A percentile compares a stretch with the other conserved stretches of the same genome.
Conservation (phyloP, 1,140 invertebrate genomes). For the Trachelipus rathkii region DNA sequence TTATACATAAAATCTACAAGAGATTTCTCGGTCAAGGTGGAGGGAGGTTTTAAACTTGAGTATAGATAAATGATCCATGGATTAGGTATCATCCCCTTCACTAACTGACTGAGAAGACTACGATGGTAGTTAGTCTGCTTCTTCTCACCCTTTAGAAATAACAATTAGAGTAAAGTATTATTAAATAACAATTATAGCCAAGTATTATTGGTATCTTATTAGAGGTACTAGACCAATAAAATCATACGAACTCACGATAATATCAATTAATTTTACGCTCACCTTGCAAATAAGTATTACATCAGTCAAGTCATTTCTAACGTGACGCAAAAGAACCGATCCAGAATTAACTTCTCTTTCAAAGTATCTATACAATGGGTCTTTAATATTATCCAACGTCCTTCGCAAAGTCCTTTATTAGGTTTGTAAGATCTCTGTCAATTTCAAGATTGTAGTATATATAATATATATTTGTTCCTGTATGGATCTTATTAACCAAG, state of each 20-base stretch:
- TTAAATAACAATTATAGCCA: too few species aligned
- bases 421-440: too few species aligned
- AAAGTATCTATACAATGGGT: conserved; percentile 95
- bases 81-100: conserved; percentile 86
- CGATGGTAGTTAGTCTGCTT: conserved; percentile 99
- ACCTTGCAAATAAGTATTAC: conserved; percentile 88
- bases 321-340: conserved; percentile 75
- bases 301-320: conserved; percentile 86
- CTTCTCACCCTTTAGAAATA: conserved; percentile 71
- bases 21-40: too few species aligned
- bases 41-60: too few species aligned
- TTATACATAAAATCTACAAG: too few species aligned
- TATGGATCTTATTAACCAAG: too few species aligned
- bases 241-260: too few species aligned
- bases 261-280: conserved; percentile 46
- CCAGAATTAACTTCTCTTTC: conserved; percentile 96
- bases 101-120: conserved; percentile 85
- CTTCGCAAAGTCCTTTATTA: conserved; percentile 71
- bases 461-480: too few species aligned
- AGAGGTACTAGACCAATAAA: too few species aligned
- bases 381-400: conserved; percentile 94
- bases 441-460: too few species aligned
- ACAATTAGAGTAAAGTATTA: too few species aligned
- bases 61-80: conserved; percentile 55
- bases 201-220: too few species aligned